These are phyloP conservation scores for Arizona elegans DNA, from an alignment of 2,113 vertebrate genomes.

Conservation along the genomic window DNA sequence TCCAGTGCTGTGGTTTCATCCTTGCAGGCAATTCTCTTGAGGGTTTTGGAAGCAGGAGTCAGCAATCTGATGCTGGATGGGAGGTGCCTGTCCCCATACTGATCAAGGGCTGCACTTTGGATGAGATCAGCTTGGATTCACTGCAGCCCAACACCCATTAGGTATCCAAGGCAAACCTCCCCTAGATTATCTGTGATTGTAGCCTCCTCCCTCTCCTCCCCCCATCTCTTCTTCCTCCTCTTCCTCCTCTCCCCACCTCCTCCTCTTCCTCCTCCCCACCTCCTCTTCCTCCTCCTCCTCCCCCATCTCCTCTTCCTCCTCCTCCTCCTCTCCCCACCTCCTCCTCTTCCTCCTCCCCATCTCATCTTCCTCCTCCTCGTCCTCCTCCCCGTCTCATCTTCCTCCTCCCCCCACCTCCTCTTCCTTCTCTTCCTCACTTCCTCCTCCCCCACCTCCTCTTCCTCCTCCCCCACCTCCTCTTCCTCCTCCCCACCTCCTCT, in stretches of 20 bases:
- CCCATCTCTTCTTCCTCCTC: fast-evolving
- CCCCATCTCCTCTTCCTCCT: fast-evolving
- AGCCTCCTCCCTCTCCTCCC: not conserved
- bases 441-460: too few species aligned
- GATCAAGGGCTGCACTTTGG: not conserved
- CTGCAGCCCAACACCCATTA: not conserved
- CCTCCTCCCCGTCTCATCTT: too few species aligned
- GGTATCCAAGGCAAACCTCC: not conserved
- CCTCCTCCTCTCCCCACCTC: too few species aligned
- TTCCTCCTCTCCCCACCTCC: too few species aligned
- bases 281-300: too few species aligned
- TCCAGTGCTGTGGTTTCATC: not conserved
- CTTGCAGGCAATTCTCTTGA: not conserved
- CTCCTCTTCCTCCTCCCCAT: too few species aligned
- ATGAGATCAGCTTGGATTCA: not conserved
- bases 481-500: not conserved
- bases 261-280: too few species aligned
- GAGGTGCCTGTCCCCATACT: not conserved
- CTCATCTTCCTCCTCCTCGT: too few species aligned
- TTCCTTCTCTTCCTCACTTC: too few species aligned
- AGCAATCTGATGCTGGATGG: not conserved
- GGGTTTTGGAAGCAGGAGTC: not conserved
- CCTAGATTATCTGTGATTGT: not conserved
- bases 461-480: too few species aligned
- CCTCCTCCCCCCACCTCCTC: too few species aligned